Evolutionary conservation across 2,888 invertebrate species (phyloP), one percentile per base, ranked within the genome.

Genomic region (Drosophila atripex): DNA sequence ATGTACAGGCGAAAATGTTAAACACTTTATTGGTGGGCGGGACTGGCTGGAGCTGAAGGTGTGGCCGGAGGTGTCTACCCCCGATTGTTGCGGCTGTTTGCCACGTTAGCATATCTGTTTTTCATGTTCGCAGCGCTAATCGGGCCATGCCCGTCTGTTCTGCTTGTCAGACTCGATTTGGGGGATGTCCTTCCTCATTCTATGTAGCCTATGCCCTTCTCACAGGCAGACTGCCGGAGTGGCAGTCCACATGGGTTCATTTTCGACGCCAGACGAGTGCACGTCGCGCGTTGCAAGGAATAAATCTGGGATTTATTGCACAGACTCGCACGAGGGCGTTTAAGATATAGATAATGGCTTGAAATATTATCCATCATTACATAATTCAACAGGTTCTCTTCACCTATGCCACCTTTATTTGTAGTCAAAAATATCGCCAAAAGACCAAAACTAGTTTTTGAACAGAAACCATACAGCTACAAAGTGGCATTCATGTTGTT

Each of bases 51-150:
- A 28, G 45, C 14, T 12, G 14, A 3, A 28, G 45, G 52, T 14
- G 21, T 9, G 43, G 16, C 54, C 14, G 38, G 61, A 41, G 54
- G 60, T 56, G 52, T 63, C 63, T 56, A 63, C 63, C 63, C 52
- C 71, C 63, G 38, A 56, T 63, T 59, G 65, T 54, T 85, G 85
- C 76, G 82, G 77, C 85, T 79, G 77, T 77, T 80, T 80, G 80
- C 82, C 82, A 63, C 85, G 85, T 80, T 80, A 80, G 80, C 80
- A 80, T 78, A 84, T 85, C 80, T 85, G 80, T 82, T 80, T 77
- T 82, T 59, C 80, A 68, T 82, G 80, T 85, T 78, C 85, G 79
- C 83, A 77, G 78, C 77, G 82, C 80, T 80, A 80, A 80, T 80
- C 84, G 79, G 76, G 64, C 71, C 57, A n/a, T 41, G 66, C 51